Evolutionary conservation across 2,113 vertebrate genomes (phyloP), one percentile per base, ranked within the genome.

Genomic region (Gasterosteus nipponicus): DNA sequence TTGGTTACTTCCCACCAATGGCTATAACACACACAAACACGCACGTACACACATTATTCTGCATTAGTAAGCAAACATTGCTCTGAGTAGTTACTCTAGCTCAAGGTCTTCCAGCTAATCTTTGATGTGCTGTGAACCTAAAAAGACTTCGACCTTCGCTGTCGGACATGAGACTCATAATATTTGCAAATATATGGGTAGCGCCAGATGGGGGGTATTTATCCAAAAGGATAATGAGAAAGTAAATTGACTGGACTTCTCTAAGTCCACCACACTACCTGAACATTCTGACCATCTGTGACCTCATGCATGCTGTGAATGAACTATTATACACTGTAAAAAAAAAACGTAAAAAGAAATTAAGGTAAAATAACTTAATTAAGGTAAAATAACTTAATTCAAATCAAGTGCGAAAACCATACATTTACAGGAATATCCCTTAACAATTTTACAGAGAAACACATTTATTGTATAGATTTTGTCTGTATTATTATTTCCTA

Each of bases 101-200:
- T 80, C 69, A 83, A 79, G 56, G 72, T 69, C 57, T 74, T 53
- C 78, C 15, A 42, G 64, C 31, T 51, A 16, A 54, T 83, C 53
- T 87, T 75, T 51, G 33, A 54, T 22, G 31, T 64, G 68, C 61
- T 59, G 64, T 79, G 72, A 60, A 65, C 69, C 35, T 66, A 38
- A 73, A 67, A 72, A 53, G 22, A 49, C 33, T 81, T 75, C 22
- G 42, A 82, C 86, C 85, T 87, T 85, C 65, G 5, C 64, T 82
- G 84, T 86, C 86, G 82, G 65, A 69, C 62, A 70, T 42, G 65
- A 33, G 39, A 60, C 77, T 64, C 61, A 39, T 86, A 78, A 89
- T 82, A 66, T 70, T 87, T 87, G 84, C 84, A 78, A 85, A 87
- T 88, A 79, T 82, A 85, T 89, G 82, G 44, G 74, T 6, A 65